Evolutionary conservation across 2,888 invertebrate species (phyloP).

Genomic region (Strigamia maritima): DNA sequence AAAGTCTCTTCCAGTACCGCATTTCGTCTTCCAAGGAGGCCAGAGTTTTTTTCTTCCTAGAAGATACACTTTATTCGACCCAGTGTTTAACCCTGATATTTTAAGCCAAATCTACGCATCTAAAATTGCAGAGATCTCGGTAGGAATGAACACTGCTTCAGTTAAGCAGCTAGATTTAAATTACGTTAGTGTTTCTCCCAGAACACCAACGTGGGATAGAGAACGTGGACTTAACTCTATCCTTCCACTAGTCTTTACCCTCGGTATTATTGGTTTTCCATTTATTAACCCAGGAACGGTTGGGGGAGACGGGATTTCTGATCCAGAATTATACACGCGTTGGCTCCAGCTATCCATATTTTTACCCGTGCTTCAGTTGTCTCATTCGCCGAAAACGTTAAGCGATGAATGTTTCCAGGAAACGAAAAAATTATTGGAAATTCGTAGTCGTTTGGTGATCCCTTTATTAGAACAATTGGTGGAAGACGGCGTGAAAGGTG

Average conservation of each 20-base stretch:
- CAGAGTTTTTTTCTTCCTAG: slow-evolving; percentile 79
- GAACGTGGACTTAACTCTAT: slow-evolving; percentile 67
- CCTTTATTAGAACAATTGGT: slow-evolving; percentile 73
- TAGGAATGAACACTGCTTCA: slow-evolving; percentile 73
- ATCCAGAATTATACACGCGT: slow-evolving; percentile 77
- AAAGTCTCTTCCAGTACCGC: slow-evolving; percentile 70
- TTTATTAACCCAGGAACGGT: slow-evolving; percentile 91
- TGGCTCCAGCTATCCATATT: slow-evolving; percentile 90
- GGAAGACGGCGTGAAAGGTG: slow-evolving; percentile 72
- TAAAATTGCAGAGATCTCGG: slow-evolving; percentile 52
- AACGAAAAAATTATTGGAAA: slow-evolving; percentile 55
- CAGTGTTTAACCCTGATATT: slow-evolving; percentile 74
- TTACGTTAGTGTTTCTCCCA: slow-evolving; percentile 79
- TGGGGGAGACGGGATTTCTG: slow-evolving; percentile 73
- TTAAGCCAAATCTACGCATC: slow-evolving; percentile 60
- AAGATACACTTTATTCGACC: slow-evolving; percentile 68
- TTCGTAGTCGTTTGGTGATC: slow-evolving; percentile 63
- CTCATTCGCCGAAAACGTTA: slow-evolving; percentile 83
- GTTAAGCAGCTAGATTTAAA: slow-evolving; percentile 64
- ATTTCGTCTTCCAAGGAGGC: slow-evolving; percentile 79
- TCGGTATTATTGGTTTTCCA: slow-evolving; percentile 87
- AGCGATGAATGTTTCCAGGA: slow-evolving; percentile 60
- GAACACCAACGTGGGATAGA: slow-evolving; percentile 78
- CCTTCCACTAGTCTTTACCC: slow-evolving; percentile 80
- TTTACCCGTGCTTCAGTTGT: slow-evolving; percentile 86